phyloP scores from a whole-genome alignment of 2,888 invertebrate genomes.

The Galeruca laticollis region DNA sequence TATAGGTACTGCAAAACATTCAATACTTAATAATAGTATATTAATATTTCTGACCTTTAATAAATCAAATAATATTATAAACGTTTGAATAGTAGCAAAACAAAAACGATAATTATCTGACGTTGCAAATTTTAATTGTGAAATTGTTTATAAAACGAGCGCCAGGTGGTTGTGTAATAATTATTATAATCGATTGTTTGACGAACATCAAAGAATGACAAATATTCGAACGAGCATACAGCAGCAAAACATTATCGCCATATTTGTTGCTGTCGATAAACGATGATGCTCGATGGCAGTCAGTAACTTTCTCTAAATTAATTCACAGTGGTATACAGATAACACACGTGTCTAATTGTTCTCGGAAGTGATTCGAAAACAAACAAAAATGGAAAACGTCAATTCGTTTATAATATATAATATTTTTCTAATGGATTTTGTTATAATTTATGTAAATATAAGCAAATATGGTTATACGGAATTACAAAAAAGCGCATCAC shows the following conservation, averaged over 20 bases:
- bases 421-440: no score
- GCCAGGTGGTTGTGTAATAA: constrained; percentile 7
- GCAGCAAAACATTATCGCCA: background rate
- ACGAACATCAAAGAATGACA: constrained; percentile 2
- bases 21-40: no score
- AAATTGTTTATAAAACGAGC: constrained; percentile 6
- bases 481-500: no score
- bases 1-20: no score
- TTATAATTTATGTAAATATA: no score
- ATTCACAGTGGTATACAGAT: constrained; percentile 42
- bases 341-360: constrained; percentile 53
- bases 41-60: background rate
- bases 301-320: constrained; percentile 49
- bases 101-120: background rate
- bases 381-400: constrained; percentile 47
- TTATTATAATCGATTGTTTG: background rate
- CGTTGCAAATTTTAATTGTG: background rate
- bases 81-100: background rate
- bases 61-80: background rate
- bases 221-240: constrained; percentile 12
- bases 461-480: no score
- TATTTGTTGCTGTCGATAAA: constrained; percentile 12
- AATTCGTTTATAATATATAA: constrained; percentile 50
- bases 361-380: constrained; percentile 48
- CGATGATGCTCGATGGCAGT: constrained; percentile 23